Conservation (phyloP, 1,140 invertebrate genomes). For the Eupeodes corollae region DNA sequence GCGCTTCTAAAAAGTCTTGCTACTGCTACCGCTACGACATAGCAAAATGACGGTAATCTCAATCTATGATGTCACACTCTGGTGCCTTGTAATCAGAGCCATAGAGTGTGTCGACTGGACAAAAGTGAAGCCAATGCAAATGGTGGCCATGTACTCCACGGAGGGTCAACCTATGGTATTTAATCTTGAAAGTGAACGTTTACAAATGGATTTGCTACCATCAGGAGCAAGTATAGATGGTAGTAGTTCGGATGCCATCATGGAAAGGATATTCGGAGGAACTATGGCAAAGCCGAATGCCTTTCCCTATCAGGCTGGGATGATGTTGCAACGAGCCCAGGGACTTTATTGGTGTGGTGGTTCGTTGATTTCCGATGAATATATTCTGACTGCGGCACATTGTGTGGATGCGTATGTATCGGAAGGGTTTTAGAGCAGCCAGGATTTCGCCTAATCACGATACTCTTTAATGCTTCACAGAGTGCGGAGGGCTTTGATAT, state of each 20-base stretch:
- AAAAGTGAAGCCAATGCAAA: conserved; percentile 33
- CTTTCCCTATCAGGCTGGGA: conserved; percentile 36
- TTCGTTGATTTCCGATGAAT: conserved; percentile 43
- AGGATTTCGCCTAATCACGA: neutral
- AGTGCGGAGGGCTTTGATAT: conserved; percentile 32
- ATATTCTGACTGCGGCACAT: conserved; percentile 49
- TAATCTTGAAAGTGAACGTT: conserved; percentile 16
- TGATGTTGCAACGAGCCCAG: conserved; percentile 29
- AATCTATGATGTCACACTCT: conserved; percentile 10
- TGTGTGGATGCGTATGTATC: conserved; percentile 37
- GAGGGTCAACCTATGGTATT: conserved; percentile 20
- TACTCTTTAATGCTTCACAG: conserved; percentile 5
- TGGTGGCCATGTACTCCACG: conserved; percentile 27
- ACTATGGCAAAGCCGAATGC: conserved; percentile 27
- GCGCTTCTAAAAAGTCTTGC: no score
- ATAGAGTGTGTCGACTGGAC: conserved; percentile 26
- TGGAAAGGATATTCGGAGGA: conserved; percentile 33
- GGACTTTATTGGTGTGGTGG: conserved; percentile 45
- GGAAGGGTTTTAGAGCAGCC: neutral
- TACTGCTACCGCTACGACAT: no score
- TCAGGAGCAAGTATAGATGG: neutral
- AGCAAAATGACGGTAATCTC: no score
- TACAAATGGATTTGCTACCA: neutral
- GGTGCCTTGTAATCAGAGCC: neutral
- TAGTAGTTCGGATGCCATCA: conserved; percentile 3